Conservation (phyloP, 1,140 invertebrate species). For the Nasonia giraulti region DNA sequence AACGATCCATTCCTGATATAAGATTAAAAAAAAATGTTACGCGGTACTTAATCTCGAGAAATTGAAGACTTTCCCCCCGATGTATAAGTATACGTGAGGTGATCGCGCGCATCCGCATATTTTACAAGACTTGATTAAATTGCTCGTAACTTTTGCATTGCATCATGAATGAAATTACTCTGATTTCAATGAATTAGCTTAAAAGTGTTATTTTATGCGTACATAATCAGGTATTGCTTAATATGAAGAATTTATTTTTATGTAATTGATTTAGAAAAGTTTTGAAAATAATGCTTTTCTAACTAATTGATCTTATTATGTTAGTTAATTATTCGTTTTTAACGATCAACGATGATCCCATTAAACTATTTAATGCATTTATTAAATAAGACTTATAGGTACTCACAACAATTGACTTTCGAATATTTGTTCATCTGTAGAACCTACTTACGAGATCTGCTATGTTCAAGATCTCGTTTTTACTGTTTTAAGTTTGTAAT, state of each 20-base stretch:
- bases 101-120: constrained; percentile 31
- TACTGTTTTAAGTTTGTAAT: constrained; percentile 62
- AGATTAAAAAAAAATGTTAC: constrained; percentile 15
- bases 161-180: not conserved
- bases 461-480: constrained; percentile 14
- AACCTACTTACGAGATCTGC: constrained; percentile 11
- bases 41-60: constrained; percentile 47
- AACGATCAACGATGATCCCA: not conserved
- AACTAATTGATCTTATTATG: constrained; percentile 19
- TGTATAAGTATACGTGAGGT: constrained; percentile 37
- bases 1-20: constrained; percentile 41
- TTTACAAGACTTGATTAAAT: constrained; percentile 20
- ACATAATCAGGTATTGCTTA: constrained; percentile 19
- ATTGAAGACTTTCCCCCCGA: constrained; percentile 44
- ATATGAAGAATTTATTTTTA: not conserved
- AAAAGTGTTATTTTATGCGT: not conserved
- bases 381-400: constrained; percentile 29
- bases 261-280: constrained; percentile 20
- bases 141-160: constrained; percentile 9
- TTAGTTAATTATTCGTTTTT: constrained; percentile 30
- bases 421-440: constrained; percentile 49
- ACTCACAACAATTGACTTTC: constrained; percentile 34
- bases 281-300: constrained; percentile 21
- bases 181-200: constrained; percentile 20
- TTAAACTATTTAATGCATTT: constrained; percentile 26